Percentiles rank a stretch among this genome's conserved stretches.
Conservation (phyloP, 2,797 vertebrate species). For the Pristis pectinata region DNA sequence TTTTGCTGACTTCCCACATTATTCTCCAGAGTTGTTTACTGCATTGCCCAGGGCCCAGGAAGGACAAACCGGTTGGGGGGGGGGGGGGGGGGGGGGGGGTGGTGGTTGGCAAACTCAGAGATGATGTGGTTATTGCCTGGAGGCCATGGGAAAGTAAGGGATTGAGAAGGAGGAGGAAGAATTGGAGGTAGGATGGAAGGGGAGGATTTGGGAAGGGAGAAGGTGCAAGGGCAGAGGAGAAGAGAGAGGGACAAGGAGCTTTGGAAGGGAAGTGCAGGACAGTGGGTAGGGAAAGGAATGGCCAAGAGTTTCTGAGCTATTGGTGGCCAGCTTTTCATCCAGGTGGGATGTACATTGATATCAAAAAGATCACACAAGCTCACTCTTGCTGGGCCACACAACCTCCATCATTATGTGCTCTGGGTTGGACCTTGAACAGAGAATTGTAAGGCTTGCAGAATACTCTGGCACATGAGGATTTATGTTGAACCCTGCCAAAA, state of each 20-base stretch:
- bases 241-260: not conserved
- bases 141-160: too few species aligned
- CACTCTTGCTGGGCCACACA: too few species aligned
- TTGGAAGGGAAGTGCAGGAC: not conserved
- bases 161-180: too few species aligned
- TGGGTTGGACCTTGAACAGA: too few species aligned
- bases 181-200: too few species aligned
- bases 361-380: too few species aligned
- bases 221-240: not conserved
- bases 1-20: not conserved
- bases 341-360: not conserved
- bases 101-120: not conserved
- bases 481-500: too few species aligned
- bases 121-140: too few species aligned
- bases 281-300: not conserved
- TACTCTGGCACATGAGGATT: too few species aligned
- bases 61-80: not conserved
- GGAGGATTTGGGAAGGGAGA: not conserved
- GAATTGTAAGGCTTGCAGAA: too few species aligned
- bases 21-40: not conserved
- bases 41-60: not conserved
- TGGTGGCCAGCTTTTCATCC: not conserved
- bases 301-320: not conserved
- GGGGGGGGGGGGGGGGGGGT: not conserved
- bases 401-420: too few species aligned